Evolutionary conservation across 2,888 invertebrate genomes (phyloP), one percentile per base, ranked within the genome.

Genomic region (Aleiodes alternator): DNA sequence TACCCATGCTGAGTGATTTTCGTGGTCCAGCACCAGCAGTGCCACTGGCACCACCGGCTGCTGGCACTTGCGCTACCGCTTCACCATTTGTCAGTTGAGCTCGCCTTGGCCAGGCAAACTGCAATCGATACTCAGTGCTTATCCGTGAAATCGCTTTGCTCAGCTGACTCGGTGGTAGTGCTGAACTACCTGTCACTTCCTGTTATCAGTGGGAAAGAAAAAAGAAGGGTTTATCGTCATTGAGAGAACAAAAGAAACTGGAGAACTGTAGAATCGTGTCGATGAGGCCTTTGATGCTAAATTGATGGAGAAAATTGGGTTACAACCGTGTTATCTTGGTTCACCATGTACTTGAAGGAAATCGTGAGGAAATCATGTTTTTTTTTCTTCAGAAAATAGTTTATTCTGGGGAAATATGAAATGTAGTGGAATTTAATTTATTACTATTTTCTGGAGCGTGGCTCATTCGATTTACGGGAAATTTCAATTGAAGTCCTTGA

Each of bases 1-100:
- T 95, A 61, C 96, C 96, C 96, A 96, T 95, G 84, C 95, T 95
- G 90, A 96, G 93, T 84, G 96, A 96, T 91, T 96, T 96, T 90
- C 95, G 91, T 31, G 96, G 96, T 34, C 86, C 81, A 34, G 34
- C 34, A 68, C 85, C 85, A 77, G 90, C 86, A 8, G 92, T 91
- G 7, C 85, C 87, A 80, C 90, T 88, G 69, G 90, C 86, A 69
- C 88, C 90, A 75, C 91, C 91, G 73, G 90, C 89, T 72, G 90
- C 89, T 80, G 90, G 90, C 56, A 90, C 86, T 76, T 90, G 89
- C n/a, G 91, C 90, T 82, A 91, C 89, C 80, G 90, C 84, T 75
- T 92, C 91, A 55, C 90, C 90, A 80, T 90, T 90, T 84, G 92
- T 92, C 86, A 93, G 91, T 83, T 91, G 90, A 84, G 89, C 90